Percentiles rank a stretch among this genome's conserved stretches.
These are phyloP conservation scores for Helicoverpa armigera DNA, from an alignment of 1,140 invertebrate species.

Conservation along the genomic window DNA sequence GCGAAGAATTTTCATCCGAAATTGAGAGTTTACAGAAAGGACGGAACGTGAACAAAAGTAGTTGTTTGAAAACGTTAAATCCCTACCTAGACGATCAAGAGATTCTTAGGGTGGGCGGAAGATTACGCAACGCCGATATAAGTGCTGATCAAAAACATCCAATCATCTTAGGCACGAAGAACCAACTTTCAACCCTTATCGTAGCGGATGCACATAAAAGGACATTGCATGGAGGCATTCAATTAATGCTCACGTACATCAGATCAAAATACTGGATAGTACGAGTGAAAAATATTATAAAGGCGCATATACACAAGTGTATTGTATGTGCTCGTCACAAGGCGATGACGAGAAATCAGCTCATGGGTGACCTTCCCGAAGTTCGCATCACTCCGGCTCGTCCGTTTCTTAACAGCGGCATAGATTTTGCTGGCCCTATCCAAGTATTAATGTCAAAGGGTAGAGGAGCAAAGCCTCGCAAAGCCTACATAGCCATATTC, in stretches of 20 bases:
- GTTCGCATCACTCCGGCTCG: conserved; percentile 58
- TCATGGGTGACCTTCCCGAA: conserved; percentile 72
- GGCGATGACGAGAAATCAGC: conserved; percentile 36
- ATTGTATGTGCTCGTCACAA: neutral
- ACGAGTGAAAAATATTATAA: neutral
- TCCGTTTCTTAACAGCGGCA: conserved; percentile 67
- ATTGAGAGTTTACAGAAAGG: conserved; percentile 47
- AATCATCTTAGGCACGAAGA: conserved; percentile 54
- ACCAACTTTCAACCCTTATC: neutral
- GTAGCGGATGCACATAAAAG: neutral
- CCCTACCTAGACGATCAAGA: conserved; percentile 63
- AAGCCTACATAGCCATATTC: conserved; percentile 53
- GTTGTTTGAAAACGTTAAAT: conserved; percentile 54
- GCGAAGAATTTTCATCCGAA: conserved; percentile 45
- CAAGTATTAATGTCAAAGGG: conserved; percentile 39
- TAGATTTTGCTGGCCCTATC: conserved; percentile 76
- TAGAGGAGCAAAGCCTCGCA: conserved; percentile 40
- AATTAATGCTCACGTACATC: neutral
- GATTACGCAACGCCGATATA: conserved; percentile 62
- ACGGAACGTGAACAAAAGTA: conserved; percentile 52
- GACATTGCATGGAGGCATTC: conserved; percentile 3
- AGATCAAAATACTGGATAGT: conserved; percentile 1
- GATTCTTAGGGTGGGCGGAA: conserved; percentile 65
- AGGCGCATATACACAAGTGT: neutral
- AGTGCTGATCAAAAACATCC: conserved; percentile 56